These are phyloP conservation scores for Bruchidius siliquastri DNA, from an alignment of 2,888 invertebrate genomes.

Conservation along the genomic window DNA sequence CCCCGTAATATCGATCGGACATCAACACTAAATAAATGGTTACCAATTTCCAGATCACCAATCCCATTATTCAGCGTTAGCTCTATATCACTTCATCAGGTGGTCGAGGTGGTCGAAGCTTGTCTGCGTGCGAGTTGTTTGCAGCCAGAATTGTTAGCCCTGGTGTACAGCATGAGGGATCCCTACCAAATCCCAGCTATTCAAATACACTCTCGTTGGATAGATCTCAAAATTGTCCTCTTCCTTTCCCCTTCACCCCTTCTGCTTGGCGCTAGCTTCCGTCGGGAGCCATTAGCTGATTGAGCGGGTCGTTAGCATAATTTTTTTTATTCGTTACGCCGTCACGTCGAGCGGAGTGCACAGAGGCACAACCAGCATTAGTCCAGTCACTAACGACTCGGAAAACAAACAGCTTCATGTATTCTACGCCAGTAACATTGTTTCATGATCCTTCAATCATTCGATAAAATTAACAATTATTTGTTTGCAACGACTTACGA, in stretches of 20 bases:
- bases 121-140: not conserved
- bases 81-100: not conserved
- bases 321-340: not conserved
- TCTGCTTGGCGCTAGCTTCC: not conserved
- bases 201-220: not conserved
- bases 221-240: not conserved
- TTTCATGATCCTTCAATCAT: no score
- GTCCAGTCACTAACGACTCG: not conserved
- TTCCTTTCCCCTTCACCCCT: not conserved
- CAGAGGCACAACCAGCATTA: not conserved
- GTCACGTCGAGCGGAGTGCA: not conserved
- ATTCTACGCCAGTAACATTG: no score
- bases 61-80: no score
- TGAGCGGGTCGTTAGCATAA: constrained; percentile 5
- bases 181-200: not conserved
- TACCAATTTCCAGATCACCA: no score
- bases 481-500: no score
- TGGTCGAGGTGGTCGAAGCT: not conserved
- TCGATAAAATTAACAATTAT: no score
- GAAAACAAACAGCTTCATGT: not conserved
- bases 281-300: constrained; percentile 3
- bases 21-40: no score
- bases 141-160: not conserved
- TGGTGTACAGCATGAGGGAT: not conserved
- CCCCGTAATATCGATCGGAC: no score